Conservation (phyloP, 2,797 vertebrate species). For the Champsocephalus gunnari region DNA sequence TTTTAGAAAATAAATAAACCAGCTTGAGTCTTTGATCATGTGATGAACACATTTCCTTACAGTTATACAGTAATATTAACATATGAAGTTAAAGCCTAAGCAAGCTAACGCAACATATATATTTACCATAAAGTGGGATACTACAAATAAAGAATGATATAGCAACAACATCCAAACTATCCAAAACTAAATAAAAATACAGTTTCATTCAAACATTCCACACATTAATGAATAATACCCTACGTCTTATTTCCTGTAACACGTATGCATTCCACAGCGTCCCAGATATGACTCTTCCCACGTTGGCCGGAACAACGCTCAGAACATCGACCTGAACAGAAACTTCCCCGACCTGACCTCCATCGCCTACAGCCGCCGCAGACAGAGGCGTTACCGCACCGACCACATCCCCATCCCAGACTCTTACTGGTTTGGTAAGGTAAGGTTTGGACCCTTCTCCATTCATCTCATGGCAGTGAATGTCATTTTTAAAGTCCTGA, state of each 20-base stretch:
- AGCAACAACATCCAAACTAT: neutral
- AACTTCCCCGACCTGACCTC: constrained; percentile 97
- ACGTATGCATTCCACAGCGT: constrained; percentile 71
- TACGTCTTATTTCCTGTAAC: too few relatives aligned
- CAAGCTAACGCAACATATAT: too few relatives aligned
- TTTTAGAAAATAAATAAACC: neutral
- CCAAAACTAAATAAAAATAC: too few relatives aligned
- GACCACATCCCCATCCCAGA: constrained; percentile 94
- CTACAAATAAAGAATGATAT: neutral
- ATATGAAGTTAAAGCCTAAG: too few relatives aligned
- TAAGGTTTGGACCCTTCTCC: constrained; percentile 79
- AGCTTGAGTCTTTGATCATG: neutral
- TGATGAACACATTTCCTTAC: neutral
- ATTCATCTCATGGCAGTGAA: constrained; percentile 9
- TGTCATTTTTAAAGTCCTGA: neutral
- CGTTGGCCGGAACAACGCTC: constrained; percentile 90
- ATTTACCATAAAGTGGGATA: neutral
- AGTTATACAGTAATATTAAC: too few relatives aligned
- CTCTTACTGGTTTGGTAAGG: constrained; percentile 97
- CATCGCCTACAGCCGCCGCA: constrained; percentile 86
- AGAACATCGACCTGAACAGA: constrained; percentile 94
- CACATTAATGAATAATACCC: neutral
- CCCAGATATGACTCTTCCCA: constrained; percentile 83
- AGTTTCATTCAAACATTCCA: too few relatives aligned
- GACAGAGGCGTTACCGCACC: constrained; percentile 78